Percentiles rank a stretch among this genome's conserved stretches.
These are phyloP conservation scores for Pygmarrhopalites habei DNA, from an alignment of 1,140 invertebrate species.

Conservation along the genomic window DNA sequence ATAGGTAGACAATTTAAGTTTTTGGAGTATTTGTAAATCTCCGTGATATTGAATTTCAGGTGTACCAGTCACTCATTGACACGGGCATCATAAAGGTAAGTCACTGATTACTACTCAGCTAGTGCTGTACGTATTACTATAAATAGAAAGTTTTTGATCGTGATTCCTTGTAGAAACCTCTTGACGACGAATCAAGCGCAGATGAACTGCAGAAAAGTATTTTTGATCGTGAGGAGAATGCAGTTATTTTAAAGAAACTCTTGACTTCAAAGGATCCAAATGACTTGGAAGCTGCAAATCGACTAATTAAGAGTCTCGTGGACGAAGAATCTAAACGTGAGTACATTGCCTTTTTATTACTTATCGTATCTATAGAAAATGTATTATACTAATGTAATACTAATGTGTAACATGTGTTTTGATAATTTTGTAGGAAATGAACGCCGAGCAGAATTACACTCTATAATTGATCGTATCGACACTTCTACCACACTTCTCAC, in stretches of 20 bases:
- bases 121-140: too few relatives aligned
- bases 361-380: too few relatives aligned
- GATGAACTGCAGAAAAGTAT: slow-evolving; percentile 45
- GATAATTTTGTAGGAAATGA: too few relatives aligned
- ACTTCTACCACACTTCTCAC: slow-evolving; percentile 32
- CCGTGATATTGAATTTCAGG: too few relatives aligned
- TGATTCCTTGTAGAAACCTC: slow-evolving; percentile 15
- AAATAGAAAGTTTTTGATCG: too few relatives aligned
- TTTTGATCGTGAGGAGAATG: slow-evolving; percentile 85
- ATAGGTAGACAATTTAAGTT: too few relatives aligned
- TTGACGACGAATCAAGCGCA: not conserved
- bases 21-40: too few relatives aligned
- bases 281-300: slow-evolving; percentile 90
- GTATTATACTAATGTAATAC: too few relatives aligned
- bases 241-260: slow-evolving; percentile 72
- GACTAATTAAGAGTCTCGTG: slow-evolving; percentile 91
- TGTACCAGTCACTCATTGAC: slow-evolving; percentile 32
- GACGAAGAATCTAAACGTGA: slow-evolving; percentile 63
- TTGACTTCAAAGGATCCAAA: slow-evolving; percentile 91
- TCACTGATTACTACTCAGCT: too few relatives aligned
- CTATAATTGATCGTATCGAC: slow-evolving; percentile 36
- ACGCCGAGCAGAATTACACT: slow-evolving; percentile 30
- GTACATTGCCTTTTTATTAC: too few relatives aligned
- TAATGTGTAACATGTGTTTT: too few relatives aligned
- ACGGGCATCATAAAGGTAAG: slow-evolving; percentile 28